Percentiles rank a stretch among this genome's conserved stretches.
Evolutionary conservation across 2,797 vertebrate species (phyloP).

Genomic region (Ciconia nigra): DNA sequence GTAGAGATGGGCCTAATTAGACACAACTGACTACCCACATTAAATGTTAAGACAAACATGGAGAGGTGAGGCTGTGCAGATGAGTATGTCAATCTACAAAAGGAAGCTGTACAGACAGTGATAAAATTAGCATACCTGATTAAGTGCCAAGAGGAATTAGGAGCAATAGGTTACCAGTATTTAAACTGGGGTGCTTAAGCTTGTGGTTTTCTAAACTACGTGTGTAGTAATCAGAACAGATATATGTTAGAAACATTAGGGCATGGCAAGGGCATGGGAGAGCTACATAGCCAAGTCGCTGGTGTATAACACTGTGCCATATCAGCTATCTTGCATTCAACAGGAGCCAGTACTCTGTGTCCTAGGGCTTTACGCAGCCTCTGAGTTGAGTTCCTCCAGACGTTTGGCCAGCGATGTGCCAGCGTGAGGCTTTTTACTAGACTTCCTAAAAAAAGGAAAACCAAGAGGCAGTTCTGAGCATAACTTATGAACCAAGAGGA

Average conservation of each 20-base stretch:
- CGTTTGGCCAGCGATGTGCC: background rate
- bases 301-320: background rate
- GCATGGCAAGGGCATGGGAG: background rate
- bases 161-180: background rate
- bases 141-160: background rate
- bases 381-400: background rate
- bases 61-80: background rate
- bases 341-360: background rate
- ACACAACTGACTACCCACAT: background rate
- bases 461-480: background rate
- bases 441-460: background rate
- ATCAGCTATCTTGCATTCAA: background rate
- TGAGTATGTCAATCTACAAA: background rate
- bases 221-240: background rate
- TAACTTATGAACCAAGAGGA: background rate
- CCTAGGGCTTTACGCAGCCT: background rate
- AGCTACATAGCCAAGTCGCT: background rate
- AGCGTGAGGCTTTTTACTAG: background rate
- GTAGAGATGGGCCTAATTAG: background rate
- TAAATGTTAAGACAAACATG: background rate
- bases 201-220: background rate
- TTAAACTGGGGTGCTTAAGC: background rate
- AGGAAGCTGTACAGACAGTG: background rate
- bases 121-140: background rate
- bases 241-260: background rate